These are phyloP conservation scores for Diorhabda sublineata DNA, from an alignment of 1,140 invertebrate species.

Conservation along the genomic window DNA sequence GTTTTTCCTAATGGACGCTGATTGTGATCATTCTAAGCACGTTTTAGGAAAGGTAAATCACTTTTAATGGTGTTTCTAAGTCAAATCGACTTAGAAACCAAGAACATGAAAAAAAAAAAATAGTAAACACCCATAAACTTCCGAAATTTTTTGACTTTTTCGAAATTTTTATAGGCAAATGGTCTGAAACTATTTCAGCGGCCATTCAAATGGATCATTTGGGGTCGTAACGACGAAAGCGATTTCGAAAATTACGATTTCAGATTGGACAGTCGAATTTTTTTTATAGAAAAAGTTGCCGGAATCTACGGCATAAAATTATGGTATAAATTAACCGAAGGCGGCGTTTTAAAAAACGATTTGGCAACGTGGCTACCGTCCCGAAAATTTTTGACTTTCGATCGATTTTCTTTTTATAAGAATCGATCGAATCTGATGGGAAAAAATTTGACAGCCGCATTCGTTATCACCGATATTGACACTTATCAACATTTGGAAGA, in stretches of 20 bases:
- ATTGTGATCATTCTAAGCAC: too few species aligned
- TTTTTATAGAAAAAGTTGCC: neutral
- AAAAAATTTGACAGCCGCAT: slow-evolving; percentile 36
- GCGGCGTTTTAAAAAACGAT: slow-evolving; percentile 7
- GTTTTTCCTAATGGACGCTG: too few species aligned
- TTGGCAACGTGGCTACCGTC: slow-evolving; percentile 11
- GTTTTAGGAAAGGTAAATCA: too few species aligned
- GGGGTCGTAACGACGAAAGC: neutral
- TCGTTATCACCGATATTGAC: slow-evolving; percentile 53
- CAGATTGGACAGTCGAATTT: slow-evolving; percentile 20
- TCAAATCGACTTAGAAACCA: too few species aligned
- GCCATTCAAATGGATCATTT: slow-evolving; percentile 20
- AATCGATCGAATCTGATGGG: slow-evolving; percentile 20
- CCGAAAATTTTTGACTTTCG: slow-evolving; percentile 7
- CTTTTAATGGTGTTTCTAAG: too few species aligned
- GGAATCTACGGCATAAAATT: slow-evolving; percentile 11
- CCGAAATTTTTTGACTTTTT: too few species aligned
- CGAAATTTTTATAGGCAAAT: slow-evolving; percentile 10
- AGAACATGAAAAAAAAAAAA: too few species aligned
- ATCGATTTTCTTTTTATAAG: slow-evolving; percentile 3
- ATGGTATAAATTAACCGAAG: slow-evolving; percentile 16
- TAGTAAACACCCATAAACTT: too few species aligned
- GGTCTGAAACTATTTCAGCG: slow-evolving; percentile 13
- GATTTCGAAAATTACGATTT: slow-evolving; percentile 11
- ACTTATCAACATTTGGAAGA: slow-evolving; percentile 55